phyloP scores from a whole-genome alignment of 2,888 invertebrate genomes.

The Microplitis manilae region DNA sequence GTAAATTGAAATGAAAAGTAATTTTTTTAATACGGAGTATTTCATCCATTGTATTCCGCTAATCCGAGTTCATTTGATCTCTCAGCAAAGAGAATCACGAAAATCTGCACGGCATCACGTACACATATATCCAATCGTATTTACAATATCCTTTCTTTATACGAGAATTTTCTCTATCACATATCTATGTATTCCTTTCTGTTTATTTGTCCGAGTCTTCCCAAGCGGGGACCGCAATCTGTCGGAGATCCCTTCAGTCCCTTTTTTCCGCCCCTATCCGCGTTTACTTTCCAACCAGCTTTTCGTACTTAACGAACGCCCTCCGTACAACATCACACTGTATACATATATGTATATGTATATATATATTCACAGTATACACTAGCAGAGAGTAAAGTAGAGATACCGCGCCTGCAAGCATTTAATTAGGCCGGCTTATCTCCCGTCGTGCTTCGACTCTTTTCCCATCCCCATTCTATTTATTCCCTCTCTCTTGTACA shows the following conservation, averaged over 20 bases:
- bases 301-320: slow-evolving; percentile 43
- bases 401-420: slow-evolving; percentile 49
- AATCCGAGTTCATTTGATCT: slow-evolving; percentile 22
- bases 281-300: slow-evolving; percentile 30
- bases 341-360: not conserved
- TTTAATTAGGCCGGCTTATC: slow-evolving; percentile 59
- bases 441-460: slow-evolving; percentile 46
- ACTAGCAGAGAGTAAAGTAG: slow-evolving; percentile 9
- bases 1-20: not conserved
- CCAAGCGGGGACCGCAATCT: slow-evolving; percentile 50
- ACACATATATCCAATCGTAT: slow-evolving; percentile 19
- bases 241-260: slow-evolving; percentile 45
- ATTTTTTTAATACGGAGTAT: not conserved
- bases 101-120: slow-evolving; percentile 32
- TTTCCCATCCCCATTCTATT: slow-evolving; percentile 43
- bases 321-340: slow-evolving; percentile 18
- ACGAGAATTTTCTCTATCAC: slow-evolving; percentile 9
- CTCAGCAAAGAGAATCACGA: slow-evolving; percentile 22
- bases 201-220: slow-evolving; percentile 55
- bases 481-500: slow-evolving; percentile 31
- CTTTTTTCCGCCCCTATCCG: slow-evolving; percentile 28
- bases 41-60: slow-evolving; percentile 8
- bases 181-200: slow-evolving; percentile 45
- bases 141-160: slow-evolving; percentile 33
- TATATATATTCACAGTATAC: not conserved